Evolutionary conservation across 2,797 vertebrate genomes (phyloP).

Genomic region (Muraenolepis orangiensis): DNA sequence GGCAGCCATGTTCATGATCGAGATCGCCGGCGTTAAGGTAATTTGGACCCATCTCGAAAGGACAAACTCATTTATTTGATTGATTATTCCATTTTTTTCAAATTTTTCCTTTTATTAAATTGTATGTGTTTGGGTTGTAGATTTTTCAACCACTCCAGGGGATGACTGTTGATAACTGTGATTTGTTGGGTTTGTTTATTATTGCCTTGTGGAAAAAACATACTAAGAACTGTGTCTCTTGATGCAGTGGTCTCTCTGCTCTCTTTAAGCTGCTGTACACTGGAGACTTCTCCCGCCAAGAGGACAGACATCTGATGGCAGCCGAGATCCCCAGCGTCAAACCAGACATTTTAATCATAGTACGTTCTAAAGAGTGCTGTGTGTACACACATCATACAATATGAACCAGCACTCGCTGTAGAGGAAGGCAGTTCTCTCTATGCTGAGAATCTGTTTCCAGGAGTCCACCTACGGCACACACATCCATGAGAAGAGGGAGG

Average conservation of each 20-base stretch:
- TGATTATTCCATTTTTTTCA: no score
- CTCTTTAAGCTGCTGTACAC: slow-evolving; percentile 85
- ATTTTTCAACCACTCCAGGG: neutral
- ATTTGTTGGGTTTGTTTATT: neutral
- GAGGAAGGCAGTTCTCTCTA: neutral
- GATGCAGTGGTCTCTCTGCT: slow-evolving; percentile 22
- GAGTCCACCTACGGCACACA: slow-evolving; percentile 80
- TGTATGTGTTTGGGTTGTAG: neutral
- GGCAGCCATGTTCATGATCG: slow-evolving; percentile 97
- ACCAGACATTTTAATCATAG: slow-evolving; percentile 85
- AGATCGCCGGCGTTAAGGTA: slow-evolving; percentile 96
- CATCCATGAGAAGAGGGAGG: slow-evolving; percentile 88
- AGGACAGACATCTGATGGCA: slow-evolving; percentile 94
- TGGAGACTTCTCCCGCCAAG: slow-evolving; percentile 94
- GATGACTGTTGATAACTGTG: neutral
- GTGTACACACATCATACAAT: neutral
- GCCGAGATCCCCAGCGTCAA: slow-evolving; percentile 91
- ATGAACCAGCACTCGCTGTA: neutral
- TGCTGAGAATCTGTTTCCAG: slow-evolving; percentile 28
- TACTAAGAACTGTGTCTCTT: neutral
- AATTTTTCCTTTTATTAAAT: neutral
- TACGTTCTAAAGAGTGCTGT: slow-evolving; percentile 16
- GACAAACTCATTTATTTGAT: no score
- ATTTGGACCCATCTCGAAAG: neutral
- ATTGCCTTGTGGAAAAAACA: neutral